Evolutionary conservation across 2,797 vertebrate species (phyloP), one percentile per base, ranked within the genome.

Genomic region (Lagorchestes hirsutus): DNA sequence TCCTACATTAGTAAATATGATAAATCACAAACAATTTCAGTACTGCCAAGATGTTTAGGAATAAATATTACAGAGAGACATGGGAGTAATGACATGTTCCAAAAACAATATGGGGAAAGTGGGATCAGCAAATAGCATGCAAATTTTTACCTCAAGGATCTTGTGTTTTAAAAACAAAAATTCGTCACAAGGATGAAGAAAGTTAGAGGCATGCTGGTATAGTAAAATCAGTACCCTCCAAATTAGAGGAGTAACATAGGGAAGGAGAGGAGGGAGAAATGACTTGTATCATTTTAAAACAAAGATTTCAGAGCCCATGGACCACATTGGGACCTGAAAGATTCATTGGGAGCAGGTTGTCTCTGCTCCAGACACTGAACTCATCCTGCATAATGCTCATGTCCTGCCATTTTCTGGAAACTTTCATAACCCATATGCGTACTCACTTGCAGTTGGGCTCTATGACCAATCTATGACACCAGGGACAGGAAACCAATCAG

Each of bases 1-100:
- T 92, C 87, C 4, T 82, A 52, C 50, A 92, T 92, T 92, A 90
- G 93, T 94, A 97, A 96, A 95, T 90, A 95, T 52, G 34, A 94
- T 93, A 91, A 90, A 87, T 93, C 95, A 93, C 91, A 90, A 52
- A 52, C 82, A 34, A n/a, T 74, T 93, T 67, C 52, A 93, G 52
- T 24, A 54, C 50, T 93, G 55, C 40, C 34, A 82, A 82, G 67
- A 82, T 52, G 62, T 18, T 90, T 93, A 46, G 11, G 27, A 96
- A 93, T 46, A 93, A 95, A 94, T 82, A 87, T 91, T 90, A 50
- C 52, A 59, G 9, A n/a, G 31, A 92, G 82, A 14, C 14, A 16
- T 93, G 97, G 11, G 18, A 67, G 91, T 34, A 90, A 92, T 5
- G 22, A 11, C 57, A 31, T 4, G 95, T 5, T 74, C 46, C 62